phyloP scores from a whole-genome alignment of 2,888 invertebrate genomes.

The Thereva unica region DNA sequence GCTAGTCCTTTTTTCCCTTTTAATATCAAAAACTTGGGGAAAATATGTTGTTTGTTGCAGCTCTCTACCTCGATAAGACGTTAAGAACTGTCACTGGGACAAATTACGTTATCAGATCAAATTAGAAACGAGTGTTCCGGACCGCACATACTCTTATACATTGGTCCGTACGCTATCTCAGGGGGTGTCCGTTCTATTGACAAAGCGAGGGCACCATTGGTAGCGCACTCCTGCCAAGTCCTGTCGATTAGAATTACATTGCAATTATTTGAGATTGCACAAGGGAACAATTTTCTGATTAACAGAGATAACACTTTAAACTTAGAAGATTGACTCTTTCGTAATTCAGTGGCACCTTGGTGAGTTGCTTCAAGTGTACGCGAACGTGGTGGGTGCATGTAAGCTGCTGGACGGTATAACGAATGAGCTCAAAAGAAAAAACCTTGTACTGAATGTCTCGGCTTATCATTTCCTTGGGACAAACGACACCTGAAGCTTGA shows the following conservation, averaged over 20 bases:
- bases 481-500: too few relatives aligned
- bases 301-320: constrained; percentile 27
- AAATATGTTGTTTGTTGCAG: constrained; percentile 34
- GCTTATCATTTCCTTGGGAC: too few relatives aligned
- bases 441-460: too few relatives aligned
- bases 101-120: constrained; percentile 45
- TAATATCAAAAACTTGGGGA: constrained; percentile 29
- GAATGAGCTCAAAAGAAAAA: too few relatives aligned
- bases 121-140: constrained; percentile 41
- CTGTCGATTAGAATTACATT: constrained; percentile 35
- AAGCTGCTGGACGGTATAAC: too few relatives aligned
- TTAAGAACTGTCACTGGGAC: constrained; percentile 44
- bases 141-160: not conserved
- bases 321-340: constrained; percentile 21
- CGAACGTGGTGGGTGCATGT: too few relatives aligned
- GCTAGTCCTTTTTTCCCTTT: constrained; percentile 3
- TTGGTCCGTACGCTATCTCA: not conserved
- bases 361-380: not conserved
- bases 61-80: constrained; percentile 42
- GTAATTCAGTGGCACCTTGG: constrained; percentile 22
- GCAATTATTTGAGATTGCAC: constrained; percentile 34
- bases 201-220: not conserved
- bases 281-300: constrained; percentile 26
- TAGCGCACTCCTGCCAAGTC: constrained; percentile 12
- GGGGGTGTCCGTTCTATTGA: constrained; percentile 19